phyloP scores from a whole-genome alignment of 2,888 invertebrate species.

The Molanna angustata region DNA sequence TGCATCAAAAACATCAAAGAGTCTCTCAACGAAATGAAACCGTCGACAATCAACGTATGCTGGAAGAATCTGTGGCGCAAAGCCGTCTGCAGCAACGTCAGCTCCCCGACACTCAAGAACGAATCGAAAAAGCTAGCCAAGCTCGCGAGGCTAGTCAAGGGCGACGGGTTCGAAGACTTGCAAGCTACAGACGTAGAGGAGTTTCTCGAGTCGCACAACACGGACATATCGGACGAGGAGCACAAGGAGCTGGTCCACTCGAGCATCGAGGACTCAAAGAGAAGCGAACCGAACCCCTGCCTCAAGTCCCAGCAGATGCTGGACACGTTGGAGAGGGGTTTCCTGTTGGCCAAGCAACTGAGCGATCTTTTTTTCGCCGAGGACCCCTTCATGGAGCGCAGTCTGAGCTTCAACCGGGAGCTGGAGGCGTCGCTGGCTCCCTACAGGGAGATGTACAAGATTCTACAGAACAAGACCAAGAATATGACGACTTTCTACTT shows the following conservation, averaged over 20 bases:
- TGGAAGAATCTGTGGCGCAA: conserved; percentile 17
- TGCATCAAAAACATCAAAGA: conserved; percentile 13
- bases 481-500: conserved; percentile 16
- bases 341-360: conserved; percentile 5
- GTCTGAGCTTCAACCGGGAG: conserved; percentile 11
- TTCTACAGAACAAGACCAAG: conserved; percentile 10
- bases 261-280: neutral
- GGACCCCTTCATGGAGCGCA: conserved; percentile 15
- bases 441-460: conserved; percentile 9
- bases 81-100: neutral
- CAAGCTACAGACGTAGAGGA: conserved; percentile 10
- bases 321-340: conserved; percentile 10
- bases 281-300: conserved; percentile 5
- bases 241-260: conserved; percentile 7
- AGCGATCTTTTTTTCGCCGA: conserved; percentile 8
- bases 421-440: conserved; percentile 1
- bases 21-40: conserved; percentile 14
- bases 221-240: conserved; percentile 2
- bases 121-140: conserved; percentile 16
- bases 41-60: conserved; percentile 8
- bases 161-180: conserved; percentile 13
- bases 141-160: conserved; percentile 7
- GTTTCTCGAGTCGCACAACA: conserved; percentile 16
- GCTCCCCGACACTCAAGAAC: conserved; percentile 10
- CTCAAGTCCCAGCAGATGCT: conserved; percentile 17